Evolutionary conservation across 2,888 invertebrate species (phyloP), one percentile per base, ranked within the genome.

Genomic region (Drosophila dives): DNA sequence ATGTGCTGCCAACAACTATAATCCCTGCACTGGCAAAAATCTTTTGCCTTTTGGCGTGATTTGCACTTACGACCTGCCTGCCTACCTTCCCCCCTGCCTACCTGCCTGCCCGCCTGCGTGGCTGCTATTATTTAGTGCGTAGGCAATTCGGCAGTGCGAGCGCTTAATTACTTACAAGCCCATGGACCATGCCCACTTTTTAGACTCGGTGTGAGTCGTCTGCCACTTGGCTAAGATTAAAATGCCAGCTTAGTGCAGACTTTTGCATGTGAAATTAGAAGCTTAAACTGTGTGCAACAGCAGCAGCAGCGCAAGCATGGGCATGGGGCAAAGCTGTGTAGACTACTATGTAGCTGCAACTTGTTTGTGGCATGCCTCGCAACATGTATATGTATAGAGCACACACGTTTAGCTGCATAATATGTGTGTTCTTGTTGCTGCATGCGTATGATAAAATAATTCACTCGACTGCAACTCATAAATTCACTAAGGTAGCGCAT

Each of bases 401-500:
- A 36, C 48, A 40, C 7, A 49, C 29, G 5, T 75, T 26, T 42
- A 58, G 17, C 23, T 38, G n/a, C 36, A 12, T 36, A 34, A 48
- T 63, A 45, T 61, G 54, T 64, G 66, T 67, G 58, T 69, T 73
- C 68, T 76, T 89, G 83, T 79, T 84, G 83, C 83, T 90, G 86
- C 83, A 80, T 89, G 90, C 82, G 90, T 87, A 86, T 88, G 90
- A 89, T 89, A 89, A 89, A 89, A 90, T 89, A 89, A 89, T 88
- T 89, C 89, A 89, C 89, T 91, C 90, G 84, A 84, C 86, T 88
- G 90, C 86, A 85, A 89, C 83, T 89, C 89, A 89, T 89, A 89
- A 89, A 89, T 89, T 89, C 90, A 83, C 79, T 75, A 84, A 90
- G 89, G 89, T 83, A 81, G 89, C 79, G 91, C 86, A 90, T 89